These are phyloP conservation scores for Leptoclinus maculatus DNA, from an alignment of 2,797 vertebrate species.

Conservation along the genomic window DNA sequence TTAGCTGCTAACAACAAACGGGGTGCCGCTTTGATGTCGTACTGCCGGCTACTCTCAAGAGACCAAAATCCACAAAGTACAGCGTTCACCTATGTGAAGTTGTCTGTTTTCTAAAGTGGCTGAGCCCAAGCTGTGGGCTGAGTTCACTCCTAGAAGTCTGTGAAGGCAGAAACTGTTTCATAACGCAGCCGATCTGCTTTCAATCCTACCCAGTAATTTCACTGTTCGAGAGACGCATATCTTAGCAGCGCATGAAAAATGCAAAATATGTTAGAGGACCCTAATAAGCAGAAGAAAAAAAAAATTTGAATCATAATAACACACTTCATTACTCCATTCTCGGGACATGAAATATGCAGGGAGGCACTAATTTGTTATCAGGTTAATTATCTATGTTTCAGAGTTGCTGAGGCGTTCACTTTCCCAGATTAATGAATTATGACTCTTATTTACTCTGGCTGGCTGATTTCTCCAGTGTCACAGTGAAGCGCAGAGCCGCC, in stretches of 20 bases:
- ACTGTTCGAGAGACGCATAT: conserved; percentile 43
- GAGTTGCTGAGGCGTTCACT: conserved; percentile 76
- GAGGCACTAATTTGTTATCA: conserved; percentile 78
- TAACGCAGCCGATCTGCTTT: conserved; percentile 17
- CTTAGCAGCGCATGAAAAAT: conserved; percentile 62
- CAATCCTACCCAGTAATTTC: conserved; percentile 31
- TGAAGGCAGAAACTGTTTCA: conserved; percentile 11
- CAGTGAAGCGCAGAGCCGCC: conserved; percentile 40
- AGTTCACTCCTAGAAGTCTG: conserved; percentile 31
- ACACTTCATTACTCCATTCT: conserved; percentile 76
- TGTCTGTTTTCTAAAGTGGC: conserved; percentile 55
- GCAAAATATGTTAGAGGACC: conserved; percentile 64
- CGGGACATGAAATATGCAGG: conserved; percentile 77
- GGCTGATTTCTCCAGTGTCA: conserved; percentile 53
- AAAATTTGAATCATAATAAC: conserved; percentile 66
- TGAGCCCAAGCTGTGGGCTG: conserved; percentile 24
- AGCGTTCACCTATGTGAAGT: conserved; percentile 60
- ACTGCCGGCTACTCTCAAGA: conserved; percentile 59
- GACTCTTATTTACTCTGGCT: conserved; percentile 73
- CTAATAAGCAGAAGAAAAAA: conserved; percentile 58
- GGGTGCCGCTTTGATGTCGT: conserved; percentile 72
- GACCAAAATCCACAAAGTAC: conserved; percentile 54
- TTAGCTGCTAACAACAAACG: conserved; percentile 75
- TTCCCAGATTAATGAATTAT: conserved; percentile 79
- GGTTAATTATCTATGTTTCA: conserved; percentile 82